Percentiles rank a stretch among this genome's conserved stretches.
These are phyloP conservation scores for Centroberyx gerrardi DNA, from an alignment of 2,797 vertebrate genomes.

Conservation along the genomic window DNA sequence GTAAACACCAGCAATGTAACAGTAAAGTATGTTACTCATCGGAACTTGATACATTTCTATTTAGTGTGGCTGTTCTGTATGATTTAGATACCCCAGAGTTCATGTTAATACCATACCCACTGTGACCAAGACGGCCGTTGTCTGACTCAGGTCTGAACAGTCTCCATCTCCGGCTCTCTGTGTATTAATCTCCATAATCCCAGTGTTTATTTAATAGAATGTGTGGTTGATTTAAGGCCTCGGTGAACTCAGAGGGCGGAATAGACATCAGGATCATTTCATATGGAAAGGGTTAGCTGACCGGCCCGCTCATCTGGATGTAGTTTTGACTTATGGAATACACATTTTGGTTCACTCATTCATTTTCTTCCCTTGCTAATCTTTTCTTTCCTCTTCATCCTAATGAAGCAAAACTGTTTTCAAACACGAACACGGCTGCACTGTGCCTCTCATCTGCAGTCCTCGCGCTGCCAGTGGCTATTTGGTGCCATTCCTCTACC, in stretches of 20 bases:
- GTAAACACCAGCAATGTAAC: slow-evolving; percentile 44
- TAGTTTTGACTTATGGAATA: slow-evolving; percentile 70
- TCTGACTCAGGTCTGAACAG: slow-evolving; percentile 13
- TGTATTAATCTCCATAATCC: slow-evolving; percentile 55
- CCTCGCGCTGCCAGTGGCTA: slow-evolving; percentile 2
- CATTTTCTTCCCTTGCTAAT: slow-evolving; percentile 48
- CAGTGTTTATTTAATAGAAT: slow-evolving; percentile 63
- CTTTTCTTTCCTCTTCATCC: slow-evolving; percentile 44
- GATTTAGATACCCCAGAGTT: slow-evolving; percentile 30
- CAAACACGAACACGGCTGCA: slow-evolving; percentile 27
- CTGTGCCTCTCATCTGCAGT: slow-evolving; percentile 16
- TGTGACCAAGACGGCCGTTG: not conserved
- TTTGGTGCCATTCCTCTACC: not conserved
- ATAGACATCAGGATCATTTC: slow-evolving; percentile 47
- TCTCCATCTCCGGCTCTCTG: slow-evolving; percentile 17
- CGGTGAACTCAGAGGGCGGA: slow-evolving; percentile 50
- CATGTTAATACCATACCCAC: slow-evolving; percentile 26
- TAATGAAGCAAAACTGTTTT: slow-evolving; percentile 56
- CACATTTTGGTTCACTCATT: slow-evolving; percentile 66
- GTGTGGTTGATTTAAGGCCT: slow-evolving; percentile 60
- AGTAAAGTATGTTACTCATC: slow-evolving; percentile 17
- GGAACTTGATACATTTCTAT: slow-evolving; percentile 14
- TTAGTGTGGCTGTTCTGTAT: not conserved
- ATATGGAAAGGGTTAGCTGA: slow-evolving; percentile 66
- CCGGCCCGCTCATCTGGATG: slow-evolving; percentile 69